phyloP scores from a whole-genome alignment of 2,888 invertebrate genomes.

The Yponomeuta evonymella region DNA sequence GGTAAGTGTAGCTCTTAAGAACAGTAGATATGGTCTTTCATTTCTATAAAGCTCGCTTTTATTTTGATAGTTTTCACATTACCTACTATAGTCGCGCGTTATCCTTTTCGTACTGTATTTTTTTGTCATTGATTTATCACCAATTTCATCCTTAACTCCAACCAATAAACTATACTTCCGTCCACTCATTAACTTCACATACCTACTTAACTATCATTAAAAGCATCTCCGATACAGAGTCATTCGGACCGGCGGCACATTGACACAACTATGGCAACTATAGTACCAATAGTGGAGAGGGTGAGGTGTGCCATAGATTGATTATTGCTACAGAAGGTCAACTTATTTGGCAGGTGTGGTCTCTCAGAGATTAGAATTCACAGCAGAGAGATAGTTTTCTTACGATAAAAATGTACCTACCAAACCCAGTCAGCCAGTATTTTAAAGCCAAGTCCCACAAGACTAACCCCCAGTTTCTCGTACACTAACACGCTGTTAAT shows the following conservation, averaged over 20 bases:
- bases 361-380: no score
- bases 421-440: no score
- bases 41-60: no score
- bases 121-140: not conserved
- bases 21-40: no score
- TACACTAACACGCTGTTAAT: no score
- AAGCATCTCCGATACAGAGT: not conserved
- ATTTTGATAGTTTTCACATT: not conserved
- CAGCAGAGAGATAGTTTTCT: no score
- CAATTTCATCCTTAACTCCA: not conserved
- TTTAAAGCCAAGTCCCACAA: no score
- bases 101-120: not conserved
- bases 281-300: not conserved
- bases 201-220: not conserved
- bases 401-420: no score
- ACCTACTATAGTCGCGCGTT: not conserved
- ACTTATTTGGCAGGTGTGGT: not conserved
- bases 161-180: not conserved
- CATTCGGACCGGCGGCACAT: not conserved
- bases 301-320: conserved; percentile 7
- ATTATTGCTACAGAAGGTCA: not conserved
- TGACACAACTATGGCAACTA: not conserved
- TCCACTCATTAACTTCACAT: not conserved
- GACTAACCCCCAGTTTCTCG: no score
- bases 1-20: no score